These are phyloP conservation scores for Paracanthobrama guichenoti DNA, from an alignment of 2,113 vertebrate genomes.

Conservation along the genomic window DNA sequence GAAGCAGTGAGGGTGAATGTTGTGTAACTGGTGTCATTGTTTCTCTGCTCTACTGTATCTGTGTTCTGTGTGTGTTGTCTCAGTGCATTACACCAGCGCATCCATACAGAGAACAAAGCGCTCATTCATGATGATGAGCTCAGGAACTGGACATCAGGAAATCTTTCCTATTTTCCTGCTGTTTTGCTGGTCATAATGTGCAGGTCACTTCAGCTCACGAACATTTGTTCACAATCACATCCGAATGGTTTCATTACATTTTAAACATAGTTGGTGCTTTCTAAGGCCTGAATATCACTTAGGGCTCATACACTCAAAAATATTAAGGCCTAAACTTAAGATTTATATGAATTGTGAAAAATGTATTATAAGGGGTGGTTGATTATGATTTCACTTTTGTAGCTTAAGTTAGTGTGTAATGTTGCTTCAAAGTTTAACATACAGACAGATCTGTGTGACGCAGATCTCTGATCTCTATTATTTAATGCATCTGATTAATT, in stretches of 20 bases:
- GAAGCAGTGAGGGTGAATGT: not conserved
- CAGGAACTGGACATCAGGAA: not conserved
- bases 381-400: too few species aligned
- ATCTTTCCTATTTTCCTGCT: not conserved
- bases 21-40: not conserved
- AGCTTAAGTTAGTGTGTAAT: too few species aligned
- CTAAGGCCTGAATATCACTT: too few species aligned
- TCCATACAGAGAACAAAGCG: not conserved
- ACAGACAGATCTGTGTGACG: not conserved
- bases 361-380: too few species aligned
- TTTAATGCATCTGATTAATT: not conserved
- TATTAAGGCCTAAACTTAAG: too few species aligned
- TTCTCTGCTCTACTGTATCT: not conserved
- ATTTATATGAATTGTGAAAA: too few species aligned
- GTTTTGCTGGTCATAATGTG: not conserved
- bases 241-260: too few species aligned
- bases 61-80: not conserved
- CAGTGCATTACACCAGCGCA: not conserved
- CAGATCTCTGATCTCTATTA: not conserved
- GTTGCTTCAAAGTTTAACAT: too few species aligned
- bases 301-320: too few species aligned
- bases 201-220: not conserved
- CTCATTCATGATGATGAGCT: not conserved
- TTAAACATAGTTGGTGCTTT: too few species aligned
- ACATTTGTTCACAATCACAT: not conserved